Percentiles rank a stretch among this genome's conserved stretches.
phyloP scores from a whole-genome alignment of 2,113 vertebrate genomes.

The Rhombomys opimus region DNA sequence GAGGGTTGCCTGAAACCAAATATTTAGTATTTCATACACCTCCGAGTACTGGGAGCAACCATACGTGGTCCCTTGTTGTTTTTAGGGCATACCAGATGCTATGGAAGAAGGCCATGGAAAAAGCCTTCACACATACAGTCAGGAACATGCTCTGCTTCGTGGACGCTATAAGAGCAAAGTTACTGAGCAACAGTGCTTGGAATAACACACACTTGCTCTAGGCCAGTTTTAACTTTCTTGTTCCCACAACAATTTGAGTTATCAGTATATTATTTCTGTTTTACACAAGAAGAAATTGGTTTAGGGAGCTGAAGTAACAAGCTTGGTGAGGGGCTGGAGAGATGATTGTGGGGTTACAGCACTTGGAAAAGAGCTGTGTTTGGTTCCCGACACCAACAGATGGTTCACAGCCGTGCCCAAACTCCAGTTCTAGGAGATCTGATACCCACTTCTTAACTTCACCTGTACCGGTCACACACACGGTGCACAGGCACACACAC shows the following conservation, averaged over 20 bases:
- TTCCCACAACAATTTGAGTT: background rate
- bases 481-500: background rate
- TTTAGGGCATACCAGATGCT: background rate
- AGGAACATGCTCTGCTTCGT: background rate
- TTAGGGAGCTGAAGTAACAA: background rate
- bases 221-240: too few relatives aligned
- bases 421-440: background rate
- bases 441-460: background rate
- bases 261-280: conserved; percentile 15
- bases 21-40: background rate
- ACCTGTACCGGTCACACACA: background rate
- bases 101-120: background rate
- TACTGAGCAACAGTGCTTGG: background rate
- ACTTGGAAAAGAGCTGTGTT: too few relatives aligned
- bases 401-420: background rate
- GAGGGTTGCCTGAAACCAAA: background rate
- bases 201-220: background rate
- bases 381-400: too few relatives aligned
- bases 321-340: background rate
- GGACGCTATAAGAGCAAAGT: background rate
- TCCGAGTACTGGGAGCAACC: background rate
- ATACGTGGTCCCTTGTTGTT: background rate
- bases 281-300: conserved; percentile 9
- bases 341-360: background rate
- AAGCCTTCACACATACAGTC: background rate